Evolutionary conservation across 53 echinoderm and acorn worm genomes (phyloP), one percentile per base, ranked within the genome.

Genomic region (Arbacia lixula): DNA sequence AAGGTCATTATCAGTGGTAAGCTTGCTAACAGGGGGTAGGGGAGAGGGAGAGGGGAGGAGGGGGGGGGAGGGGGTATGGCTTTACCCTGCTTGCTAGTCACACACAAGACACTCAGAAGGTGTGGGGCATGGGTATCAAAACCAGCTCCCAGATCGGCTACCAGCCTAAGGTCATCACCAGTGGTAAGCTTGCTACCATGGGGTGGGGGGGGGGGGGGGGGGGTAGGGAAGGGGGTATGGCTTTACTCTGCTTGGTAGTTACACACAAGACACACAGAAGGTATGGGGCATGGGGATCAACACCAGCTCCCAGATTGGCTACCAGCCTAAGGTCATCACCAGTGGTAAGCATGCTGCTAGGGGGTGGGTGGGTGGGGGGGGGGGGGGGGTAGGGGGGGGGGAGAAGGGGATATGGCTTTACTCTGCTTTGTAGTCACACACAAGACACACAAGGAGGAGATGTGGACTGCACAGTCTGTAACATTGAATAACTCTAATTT

Each of bases 351-450:
- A n/a, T n/a, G n/a, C n/a, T n/a, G n/a, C n/a, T n/a, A n/a, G n/a
- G n/a, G n/a, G n/a, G n/a, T n/a, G n/a, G n/a, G n/a, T n/a, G n/a
- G n/a, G n/a, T n/a, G n/a, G 46, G 46, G n/a, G n/a, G n/a, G n/a
- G n/a, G n/a, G n/a, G n/a, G n/a, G n/a, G n/a, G n/a, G n/a, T n/a
- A n/a, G n/a, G n/a, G n/a, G n/a, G n/a, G n/a, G n/a, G n/a, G n/a
- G n/a, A n/a, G n/a, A n/a, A n/a, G n/a, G n/a, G 99, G 99, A 2
- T 94, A 99, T 85, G 99, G 99, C 8, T 99, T 99, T 53, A 88
- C 94, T 5, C 64, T 99, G 2, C 79, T 99, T 5, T 84, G 86
- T 26, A 94, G 94, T 40, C 88, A 86, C 33, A 86, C 85, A 12
- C 60, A 85, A 2, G 88, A 90, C 6, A 71, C 92, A 31, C 8